Evolutionary conservation across 2,888 invertebrate genomes (phyloP).

Genomic region (Cryptocheilus praepositus): DNA sequence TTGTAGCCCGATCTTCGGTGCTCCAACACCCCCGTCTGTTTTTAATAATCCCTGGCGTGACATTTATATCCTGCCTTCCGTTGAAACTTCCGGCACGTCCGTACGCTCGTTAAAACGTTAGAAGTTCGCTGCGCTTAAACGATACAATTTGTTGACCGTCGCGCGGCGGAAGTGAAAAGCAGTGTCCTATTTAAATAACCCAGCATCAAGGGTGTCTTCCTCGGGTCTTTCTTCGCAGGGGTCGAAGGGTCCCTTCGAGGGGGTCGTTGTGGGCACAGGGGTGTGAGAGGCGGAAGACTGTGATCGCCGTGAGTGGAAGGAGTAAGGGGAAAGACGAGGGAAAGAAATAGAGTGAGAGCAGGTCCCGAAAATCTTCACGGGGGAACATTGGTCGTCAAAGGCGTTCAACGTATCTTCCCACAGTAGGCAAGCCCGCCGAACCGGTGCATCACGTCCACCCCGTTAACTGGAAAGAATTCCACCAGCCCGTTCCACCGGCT

Average conservation of each 20-base stretch:
- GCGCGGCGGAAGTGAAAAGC: slow-evolving; percentile 46
- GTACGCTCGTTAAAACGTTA: not conserved
- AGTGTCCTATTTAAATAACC: slow-evolving; percentile 53
- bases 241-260: slow-evolving; percentile 27
- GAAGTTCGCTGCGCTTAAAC: not conserved
- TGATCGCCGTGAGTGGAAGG: not conserved
- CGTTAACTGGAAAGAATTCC: slow-evolving; percentile 53
- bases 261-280: not conserved
- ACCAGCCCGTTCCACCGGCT: slow-evolving; percentile 33
- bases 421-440: slow-evolving; percentile 58
- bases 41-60: no score
- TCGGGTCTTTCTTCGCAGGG: slow-evolving; percentile 28
- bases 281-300: slow-evolving; percentile 13
- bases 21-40: no score
- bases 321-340: not conserved
- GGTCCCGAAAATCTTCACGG: slow-evolving; percentile 39
- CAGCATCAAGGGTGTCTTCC: slow-evolving; percentile 33
- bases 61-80: no score
- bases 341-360: slow-evolving; percentile 28
- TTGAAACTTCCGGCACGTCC: no score
- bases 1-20: no score
- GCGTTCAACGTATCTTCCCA: slow-evolving; percentile 73
- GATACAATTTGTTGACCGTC: not conserved
- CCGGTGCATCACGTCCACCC: slow-evolving; percentile 55
- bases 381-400: slow-evolving; percentile 23